Conservation (phyloP, 2,113 vertebrate species). For the Corydoras maculifer region DNA sequence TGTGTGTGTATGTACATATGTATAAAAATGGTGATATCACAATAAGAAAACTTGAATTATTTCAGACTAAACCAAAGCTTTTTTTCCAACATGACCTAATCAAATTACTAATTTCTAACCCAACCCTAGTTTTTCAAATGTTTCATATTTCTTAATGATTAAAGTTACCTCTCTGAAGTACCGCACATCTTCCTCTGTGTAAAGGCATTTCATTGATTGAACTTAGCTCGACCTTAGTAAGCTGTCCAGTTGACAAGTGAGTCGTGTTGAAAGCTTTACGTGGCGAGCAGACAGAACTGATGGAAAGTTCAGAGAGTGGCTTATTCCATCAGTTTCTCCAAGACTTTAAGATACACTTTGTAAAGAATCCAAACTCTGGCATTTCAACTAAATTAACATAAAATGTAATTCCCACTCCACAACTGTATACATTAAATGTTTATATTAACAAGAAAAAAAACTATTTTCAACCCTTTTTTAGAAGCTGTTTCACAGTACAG, state of each 20-base stretch:
- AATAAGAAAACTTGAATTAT: too few relatives aligned
- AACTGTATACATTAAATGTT: too few relatives aligned
- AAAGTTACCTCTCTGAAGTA: slow-evolving; percentile 1
- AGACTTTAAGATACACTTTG: background rate
- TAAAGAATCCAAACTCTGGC: background rate
- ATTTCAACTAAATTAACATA: background rate
- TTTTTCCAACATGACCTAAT: too few relatives aligned
- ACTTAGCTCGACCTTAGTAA: slow-evolving; percentile 4
- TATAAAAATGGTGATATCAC: background rate
- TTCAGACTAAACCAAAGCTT: background rate
- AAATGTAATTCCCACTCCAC: too few relatives aligned
- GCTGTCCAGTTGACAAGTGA: background rate
- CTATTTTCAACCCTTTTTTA: too few relatives aligned
- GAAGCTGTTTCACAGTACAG: too few relatives aligned
- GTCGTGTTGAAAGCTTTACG: background rate
- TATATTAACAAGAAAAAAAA: too few relatives aligned
- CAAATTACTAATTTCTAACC: too few relatives aligned
- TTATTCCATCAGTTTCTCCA: background rate
- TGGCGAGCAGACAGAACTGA: background rate
- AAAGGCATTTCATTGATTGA: slow-evolving; percentile 19
- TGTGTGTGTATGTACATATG: background rate
- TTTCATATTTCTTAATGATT: background rate
- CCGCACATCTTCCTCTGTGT: background rate
- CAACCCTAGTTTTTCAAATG: too few relatives aligned
- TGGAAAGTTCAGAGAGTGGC: slow-evolving; percentile 1